phyloP scores from a whole-genome alignment of 2,113 vertebrate genomes.

The Nothobranchius furzeri region DNA sequence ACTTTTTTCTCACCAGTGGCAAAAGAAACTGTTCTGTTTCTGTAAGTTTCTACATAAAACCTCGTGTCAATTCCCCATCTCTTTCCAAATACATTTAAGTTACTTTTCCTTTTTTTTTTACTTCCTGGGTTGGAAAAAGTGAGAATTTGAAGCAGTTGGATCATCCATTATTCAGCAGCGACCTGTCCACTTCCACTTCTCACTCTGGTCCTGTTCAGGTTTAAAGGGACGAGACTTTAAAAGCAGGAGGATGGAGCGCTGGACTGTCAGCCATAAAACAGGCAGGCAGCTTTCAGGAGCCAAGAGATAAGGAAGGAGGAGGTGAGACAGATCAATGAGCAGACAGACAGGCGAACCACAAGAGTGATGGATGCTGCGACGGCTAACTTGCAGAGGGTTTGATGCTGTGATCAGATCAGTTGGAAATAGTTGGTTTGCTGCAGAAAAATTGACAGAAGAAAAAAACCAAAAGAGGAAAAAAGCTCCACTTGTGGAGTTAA shows the following conservation, averaged over 20 bases:
- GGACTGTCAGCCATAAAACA: constrained; percentile 42
- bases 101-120: constrained; percentile 42
- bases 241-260: constrained; percentile 31
- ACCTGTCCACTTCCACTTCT: constrained; percentile 48
- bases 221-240: constrained; percentile 61
- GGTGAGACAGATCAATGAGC: constrained; percentile 14
- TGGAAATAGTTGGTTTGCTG: constrained; percentile 12
- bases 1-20: neutral
- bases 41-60: neutral
- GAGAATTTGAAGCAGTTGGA: constrained; percentile 45
- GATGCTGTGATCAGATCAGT: constrained; percentile 12
- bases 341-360: constrained; percentile 12
- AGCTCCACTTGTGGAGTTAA: neutral
- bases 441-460: neutral
- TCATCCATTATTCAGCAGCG: constrained; percentile 66
- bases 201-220: constrained; percentile 49
- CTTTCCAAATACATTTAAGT: constrained; percentile 16
- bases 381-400: constrained; percentile 29
- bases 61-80: constrained; percentile 1
- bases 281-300: constrained; percentile 47
- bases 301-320: constrained; percentile 2
- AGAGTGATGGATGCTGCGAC: constrained; percentile 25
- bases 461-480: neutral
- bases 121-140: constrained; percentile 45
- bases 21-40: neutral